Evolutionary conservation across 1,140 invertebrate species (phyloP).

Genomic region (Panonychus citri): DNA sequence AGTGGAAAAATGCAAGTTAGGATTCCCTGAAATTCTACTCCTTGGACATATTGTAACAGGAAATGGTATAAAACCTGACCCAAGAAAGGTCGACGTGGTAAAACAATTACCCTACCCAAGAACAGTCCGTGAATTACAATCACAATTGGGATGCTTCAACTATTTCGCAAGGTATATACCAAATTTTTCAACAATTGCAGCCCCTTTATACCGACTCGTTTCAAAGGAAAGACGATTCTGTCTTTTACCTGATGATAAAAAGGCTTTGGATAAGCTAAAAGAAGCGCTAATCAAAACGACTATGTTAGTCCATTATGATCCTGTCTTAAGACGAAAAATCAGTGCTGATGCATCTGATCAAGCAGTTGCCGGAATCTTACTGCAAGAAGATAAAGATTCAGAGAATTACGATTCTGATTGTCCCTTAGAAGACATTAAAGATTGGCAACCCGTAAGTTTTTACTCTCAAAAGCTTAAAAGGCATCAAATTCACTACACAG

Average conservation of each 20-base stretch:
- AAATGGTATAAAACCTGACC: slow-evolving; percentile 17
- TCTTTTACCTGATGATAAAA: slow-evolving; percentile 11
- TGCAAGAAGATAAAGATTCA: slow-evolving; percentile 22
- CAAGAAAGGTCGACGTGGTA: slow-evolving; percentile 21
- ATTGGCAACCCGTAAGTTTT: slow-evolving; percentile 23
- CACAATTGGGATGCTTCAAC: slow-evolving; percentile 4
- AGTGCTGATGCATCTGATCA: slow-evolving; percentile 22
- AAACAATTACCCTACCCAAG: slow-evolving; percentile 17
- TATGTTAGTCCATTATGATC: slow-evolving; percentile 22
- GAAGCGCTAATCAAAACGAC: slow-evolving; percentile 4
- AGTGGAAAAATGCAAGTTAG: slow-evolving; percentile 14
- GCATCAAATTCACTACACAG: slow-evolving; percentile 21
- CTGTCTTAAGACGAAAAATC: slow-evolving; percentile 27
- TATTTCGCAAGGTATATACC: slow-evolving; percentile 18
- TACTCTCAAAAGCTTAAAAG: background rate
- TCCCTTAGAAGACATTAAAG: no score
- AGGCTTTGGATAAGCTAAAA: slow-evolving; percentile 17
- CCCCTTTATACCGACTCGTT: background rate
- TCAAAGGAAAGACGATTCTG: background rate
- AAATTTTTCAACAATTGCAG: slow-evolving; percentile 15
- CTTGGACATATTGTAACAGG: slow-evolving; percentile 19
- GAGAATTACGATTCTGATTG: no score
- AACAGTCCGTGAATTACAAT: slow-evolving; percentile 17
- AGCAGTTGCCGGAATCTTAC: slow-evolving; percentile 25
- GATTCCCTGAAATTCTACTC: slow-evolving; percentile 18